Evolutionary conservation across 2,797 vertebrate genomes (phyloP).

Genomic region (Taeniopygia guttata): DNA sequence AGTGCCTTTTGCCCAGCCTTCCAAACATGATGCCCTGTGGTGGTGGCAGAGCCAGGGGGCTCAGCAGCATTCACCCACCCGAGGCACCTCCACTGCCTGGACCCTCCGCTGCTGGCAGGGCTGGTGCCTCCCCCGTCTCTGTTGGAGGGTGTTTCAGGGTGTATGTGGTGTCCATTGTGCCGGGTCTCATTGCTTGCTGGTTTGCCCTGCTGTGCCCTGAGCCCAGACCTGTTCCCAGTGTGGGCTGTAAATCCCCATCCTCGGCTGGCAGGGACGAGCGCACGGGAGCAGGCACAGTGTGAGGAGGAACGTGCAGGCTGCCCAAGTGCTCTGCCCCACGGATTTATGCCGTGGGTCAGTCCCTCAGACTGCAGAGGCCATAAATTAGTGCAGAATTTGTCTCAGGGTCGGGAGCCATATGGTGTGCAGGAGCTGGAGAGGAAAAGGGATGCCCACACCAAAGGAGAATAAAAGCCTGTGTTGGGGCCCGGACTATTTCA

Average conservation of each 20-base stretch:
- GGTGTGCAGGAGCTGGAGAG: not conserved
- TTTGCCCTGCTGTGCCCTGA: not conserved
- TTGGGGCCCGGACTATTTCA: constrained; percentile 17
- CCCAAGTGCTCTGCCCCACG: not conserved
- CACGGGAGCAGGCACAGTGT: fast-evolving
- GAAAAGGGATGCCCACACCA: not conserved
- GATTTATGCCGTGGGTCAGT: constrained; percentile 1
- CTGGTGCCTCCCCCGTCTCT: fast-evolving
- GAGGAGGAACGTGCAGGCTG: not conserved
- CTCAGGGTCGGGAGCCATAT: constrained; percentile 21
- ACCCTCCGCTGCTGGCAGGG: not conserved
- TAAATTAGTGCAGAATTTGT: constrained; percentile 40
- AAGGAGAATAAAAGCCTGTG: constrained; percentile 2
- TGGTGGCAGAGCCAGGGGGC: not conserved
- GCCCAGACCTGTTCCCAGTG: not conserved
- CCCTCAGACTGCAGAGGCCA: not conserved
- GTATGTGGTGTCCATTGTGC: fast-evolving
- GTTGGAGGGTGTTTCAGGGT: not conserved
- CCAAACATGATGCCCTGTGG: fast-evolving
- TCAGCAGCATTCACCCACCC: not conserved
- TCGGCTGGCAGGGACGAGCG: fast-evolving
- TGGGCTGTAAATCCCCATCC: not conserved
- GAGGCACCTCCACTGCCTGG: not conserved
- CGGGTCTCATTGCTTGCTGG: fast-evolving
- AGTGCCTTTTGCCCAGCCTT: not conserved